phyloP scores from a whole-genome alignment of 2,113 vertebrate species.

The Ameiurus melas region DNA sequence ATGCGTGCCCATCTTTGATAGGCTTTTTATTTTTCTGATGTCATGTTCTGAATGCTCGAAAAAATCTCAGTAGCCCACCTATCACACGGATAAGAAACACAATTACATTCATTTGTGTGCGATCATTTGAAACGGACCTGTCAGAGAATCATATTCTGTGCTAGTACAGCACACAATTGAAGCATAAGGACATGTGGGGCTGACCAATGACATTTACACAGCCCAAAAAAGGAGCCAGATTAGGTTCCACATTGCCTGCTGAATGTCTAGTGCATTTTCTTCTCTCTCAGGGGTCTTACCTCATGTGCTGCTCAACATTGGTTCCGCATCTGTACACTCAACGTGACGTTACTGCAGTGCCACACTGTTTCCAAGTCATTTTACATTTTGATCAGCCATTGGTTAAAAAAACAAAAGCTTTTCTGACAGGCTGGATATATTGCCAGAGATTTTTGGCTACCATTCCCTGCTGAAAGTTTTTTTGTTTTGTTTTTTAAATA shows the following conservation, averaged over 20 bases:
- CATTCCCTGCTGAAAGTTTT: slow-evolving; percentile 7
- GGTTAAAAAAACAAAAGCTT: background rate
- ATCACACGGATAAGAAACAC: background rate
- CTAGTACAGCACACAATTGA: background rate
- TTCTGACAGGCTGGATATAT: slow-evolving; percentile 34
- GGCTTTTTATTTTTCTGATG: background rate
- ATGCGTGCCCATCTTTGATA: slow-evolving; percentile 13
- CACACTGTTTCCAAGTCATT: slow-evolving; percentile 28
- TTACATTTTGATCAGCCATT: slow-evolving; percentile 27
- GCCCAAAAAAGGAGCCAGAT: background rate
- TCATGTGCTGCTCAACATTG: slow-evolving; percentile 25
- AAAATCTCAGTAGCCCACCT: background rate
- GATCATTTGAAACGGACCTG: slow-evolving; percentile 13
- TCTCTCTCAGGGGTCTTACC: slow-evolving; percentile 34
- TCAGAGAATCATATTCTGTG: background rate
- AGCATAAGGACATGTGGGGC: slow-evolving; percentile 3
- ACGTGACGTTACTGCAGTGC: background rate
- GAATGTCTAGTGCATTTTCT: slow-evolving; percentile 36
- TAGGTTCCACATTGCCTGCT: slow-evolving; percentile 31
- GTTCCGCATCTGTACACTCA: slow-evolving; percentile 28
- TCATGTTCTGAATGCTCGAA: slow-evolving; percentile 13
- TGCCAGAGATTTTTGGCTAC: background rate
- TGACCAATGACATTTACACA: slow-evolving; percentile 31
- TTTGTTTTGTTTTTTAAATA: background rate
- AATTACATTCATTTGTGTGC: background rate